A percentile compares a stretch with the other conserved stretches of the same genome.
phyloP scores from a whole-genome alignment of 2,797 vertebrate species.

The Eospalax fontanierii region DNA sequence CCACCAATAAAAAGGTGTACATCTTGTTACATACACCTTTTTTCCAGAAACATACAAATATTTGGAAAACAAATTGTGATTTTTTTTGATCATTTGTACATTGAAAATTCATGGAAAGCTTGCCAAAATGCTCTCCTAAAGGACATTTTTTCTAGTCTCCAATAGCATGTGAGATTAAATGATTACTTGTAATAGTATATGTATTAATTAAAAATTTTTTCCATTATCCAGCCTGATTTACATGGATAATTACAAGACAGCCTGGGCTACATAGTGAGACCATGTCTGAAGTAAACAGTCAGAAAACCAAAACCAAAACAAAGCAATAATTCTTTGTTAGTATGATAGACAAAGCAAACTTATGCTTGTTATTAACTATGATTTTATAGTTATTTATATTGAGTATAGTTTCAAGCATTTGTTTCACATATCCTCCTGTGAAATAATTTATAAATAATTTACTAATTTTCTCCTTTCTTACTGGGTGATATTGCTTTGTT shows the following conservation, averaged over 20 bases:
- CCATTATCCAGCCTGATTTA: too few relatives aligned
- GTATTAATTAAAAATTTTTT: too few relatives aligned
- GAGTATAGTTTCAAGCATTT: background rate
- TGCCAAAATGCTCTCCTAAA: background rate
- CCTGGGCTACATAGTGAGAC: too few relatives aligned
- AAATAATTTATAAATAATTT: background rate
- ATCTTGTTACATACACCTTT: background rate
- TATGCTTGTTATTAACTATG: slow-evolving; percentile 32
- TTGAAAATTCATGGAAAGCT: background rate
- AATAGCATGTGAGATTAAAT: background rate
- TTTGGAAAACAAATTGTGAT: background rate
- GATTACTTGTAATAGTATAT: background rate
- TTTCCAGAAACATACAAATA: slow-evolving; percentile 3
- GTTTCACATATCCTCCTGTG: background rate
- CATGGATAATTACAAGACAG: too few relatives aligned
- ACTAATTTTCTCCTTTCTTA: background rate
- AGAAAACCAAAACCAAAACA: too few relatives aligned
- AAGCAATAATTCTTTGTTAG: too few relatives aligned
- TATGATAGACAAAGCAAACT: background rate
- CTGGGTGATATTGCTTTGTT: slow-evolving; percentile 16
- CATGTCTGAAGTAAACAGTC: too few relatives aligned
- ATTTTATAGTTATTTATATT: slow-evolving; percentile 1
- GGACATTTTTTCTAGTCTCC: background rate
- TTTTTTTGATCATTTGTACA: background rate
- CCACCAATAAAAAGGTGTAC: background rate